phyloP scores from a whole-genome alignment of 2,797 vertebrate species.

The Pseudochirops corinnae region DNA sequence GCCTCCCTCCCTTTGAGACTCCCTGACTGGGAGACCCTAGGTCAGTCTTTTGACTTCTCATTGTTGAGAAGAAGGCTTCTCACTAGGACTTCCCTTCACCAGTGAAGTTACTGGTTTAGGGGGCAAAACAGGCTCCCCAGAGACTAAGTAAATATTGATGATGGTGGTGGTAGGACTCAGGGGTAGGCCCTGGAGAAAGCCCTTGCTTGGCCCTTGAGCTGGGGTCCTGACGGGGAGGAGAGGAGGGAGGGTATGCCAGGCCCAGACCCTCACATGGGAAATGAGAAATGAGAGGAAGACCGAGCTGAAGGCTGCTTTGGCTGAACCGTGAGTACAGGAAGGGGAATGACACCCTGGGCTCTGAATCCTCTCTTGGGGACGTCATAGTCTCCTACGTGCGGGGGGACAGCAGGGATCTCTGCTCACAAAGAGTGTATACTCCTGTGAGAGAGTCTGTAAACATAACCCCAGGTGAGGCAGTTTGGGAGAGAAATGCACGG shows the following conservation, averaged over 20 bases:
- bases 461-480: not conserved
- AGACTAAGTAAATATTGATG: not conserved
- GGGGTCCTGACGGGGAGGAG: not conserved
- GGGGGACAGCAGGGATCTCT: not conserved
- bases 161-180: not conserved
- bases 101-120: not conserved
- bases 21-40: not conserved
- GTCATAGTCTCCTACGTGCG: not conserved
- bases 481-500: not conserved
- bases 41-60: not conserved
- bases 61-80: not conserved
- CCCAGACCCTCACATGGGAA: too few species aligned
- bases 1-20: not conserved
- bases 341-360: not conserved
- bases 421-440: not conserved
- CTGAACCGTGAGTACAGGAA: not conserved
- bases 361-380: not conserved
- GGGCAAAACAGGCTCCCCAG: too few species aligned
- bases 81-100: not conserved
- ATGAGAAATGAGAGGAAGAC: too few species aligned
- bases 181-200: not conserved
- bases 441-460: not conserved
- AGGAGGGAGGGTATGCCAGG: too few species aligned
- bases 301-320: too few species aligned
- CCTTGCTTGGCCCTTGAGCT: not conserved